These are phyloP conservation scores for Bradypodion ventrale DNA, from an alignment of 2,797 vertebrate genomes.

Conservation along the genomic window DNA sequence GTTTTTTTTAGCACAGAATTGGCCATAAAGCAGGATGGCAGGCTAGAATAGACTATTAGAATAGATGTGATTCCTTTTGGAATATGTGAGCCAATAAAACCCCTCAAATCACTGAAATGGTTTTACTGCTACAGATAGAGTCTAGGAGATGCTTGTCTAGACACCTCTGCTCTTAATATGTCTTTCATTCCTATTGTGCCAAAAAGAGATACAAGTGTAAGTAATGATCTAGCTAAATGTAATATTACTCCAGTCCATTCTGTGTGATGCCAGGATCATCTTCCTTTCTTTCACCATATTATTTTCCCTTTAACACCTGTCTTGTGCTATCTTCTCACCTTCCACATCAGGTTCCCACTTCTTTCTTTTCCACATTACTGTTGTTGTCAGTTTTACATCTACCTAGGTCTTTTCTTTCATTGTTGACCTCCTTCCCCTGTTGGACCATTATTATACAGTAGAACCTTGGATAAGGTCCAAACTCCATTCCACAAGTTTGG, in stretches of 20 bases:
- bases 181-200: background rate
- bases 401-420: background rate
- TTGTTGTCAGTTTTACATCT: background rate
- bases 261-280: constrained; percentile 8
- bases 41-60: background rate
- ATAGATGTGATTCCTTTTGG: too few species aligned
- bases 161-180: background rate
- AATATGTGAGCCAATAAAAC: background rate
- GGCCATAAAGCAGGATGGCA: background rate
- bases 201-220: background rate
- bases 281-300: constrained; percentile 9
- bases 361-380: background rate
- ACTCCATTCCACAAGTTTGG: too few species aligned
- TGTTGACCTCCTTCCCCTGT: background rate
- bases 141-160: background rate
- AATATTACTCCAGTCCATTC: constrained; percentile 1
- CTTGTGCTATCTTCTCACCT: constrained; percentile 19
- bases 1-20: constrained; percentile 18
- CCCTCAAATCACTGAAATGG: background rate
- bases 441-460: background rate
- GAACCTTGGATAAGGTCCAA: too few species aligned
- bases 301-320: constrained; percentile 13
- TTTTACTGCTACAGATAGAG: background rate
- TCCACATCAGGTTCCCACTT: constrained; percentile 28
- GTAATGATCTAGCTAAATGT: background rate